Conservation (phyloP, 2,797 vertebrate species). For the Microctenopoma stevenorrisi region DNA sequence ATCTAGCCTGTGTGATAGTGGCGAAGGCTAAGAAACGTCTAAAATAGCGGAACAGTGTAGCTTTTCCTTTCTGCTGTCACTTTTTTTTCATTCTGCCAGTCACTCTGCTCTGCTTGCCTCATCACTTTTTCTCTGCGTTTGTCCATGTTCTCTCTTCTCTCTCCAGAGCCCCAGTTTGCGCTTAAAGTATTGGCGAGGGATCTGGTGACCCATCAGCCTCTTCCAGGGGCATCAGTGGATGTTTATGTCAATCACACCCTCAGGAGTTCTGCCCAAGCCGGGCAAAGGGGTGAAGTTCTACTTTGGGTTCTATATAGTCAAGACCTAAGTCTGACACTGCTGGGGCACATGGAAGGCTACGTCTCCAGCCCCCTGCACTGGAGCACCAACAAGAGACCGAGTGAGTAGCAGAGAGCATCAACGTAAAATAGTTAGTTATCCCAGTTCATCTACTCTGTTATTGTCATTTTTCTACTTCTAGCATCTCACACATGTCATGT, state of each 20-base stretch:
- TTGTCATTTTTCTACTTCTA: no score
- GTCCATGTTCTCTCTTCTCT: background rate
- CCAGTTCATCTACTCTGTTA: no score
- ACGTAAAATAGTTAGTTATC: no score
- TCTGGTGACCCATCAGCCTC: slow-evolving; percentile 86
- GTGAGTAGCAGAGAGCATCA: slow-evolving; percentile 77
- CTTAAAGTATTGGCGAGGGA: slow-evolving; percentile 94
- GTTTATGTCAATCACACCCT: slow-evolving; percentile 91
- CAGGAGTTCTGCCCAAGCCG: slow-evolving; percentile 83
- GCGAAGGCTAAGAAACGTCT: slow-evolving; percentile 2
- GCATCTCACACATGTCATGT: no score
- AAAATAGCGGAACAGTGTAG: background rate
- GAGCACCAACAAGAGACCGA: slow-evolving; percentile 90
- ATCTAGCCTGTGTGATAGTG: background rate
- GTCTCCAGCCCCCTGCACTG: slow-evolving; percentile 89
- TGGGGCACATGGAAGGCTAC: slow-evolving; percentile 90
- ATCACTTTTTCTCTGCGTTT: slow-evolving; percentile 66
- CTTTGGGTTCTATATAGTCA: slow-evolving; percentile 87
- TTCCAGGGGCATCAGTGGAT: slow-evolving; percentile 86
- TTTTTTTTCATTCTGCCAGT: slow-evolving; percentile 56
- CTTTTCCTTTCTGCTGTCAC: slow-evolving; percentile 5
- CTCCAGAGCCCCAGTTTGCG: slow-evolving; percentile 84
- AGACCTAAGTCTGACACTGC: slow-evolving; percentile 86
- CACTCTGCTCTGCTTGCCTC: slow-evolving; percentile 57
- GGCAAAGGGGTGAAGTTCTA: slow-evolving; percentile 85